Evolutionary conservation across 2,113 vertebrate species (phyloP).

Genomic region (Gopherus evgoodei): DNA sequence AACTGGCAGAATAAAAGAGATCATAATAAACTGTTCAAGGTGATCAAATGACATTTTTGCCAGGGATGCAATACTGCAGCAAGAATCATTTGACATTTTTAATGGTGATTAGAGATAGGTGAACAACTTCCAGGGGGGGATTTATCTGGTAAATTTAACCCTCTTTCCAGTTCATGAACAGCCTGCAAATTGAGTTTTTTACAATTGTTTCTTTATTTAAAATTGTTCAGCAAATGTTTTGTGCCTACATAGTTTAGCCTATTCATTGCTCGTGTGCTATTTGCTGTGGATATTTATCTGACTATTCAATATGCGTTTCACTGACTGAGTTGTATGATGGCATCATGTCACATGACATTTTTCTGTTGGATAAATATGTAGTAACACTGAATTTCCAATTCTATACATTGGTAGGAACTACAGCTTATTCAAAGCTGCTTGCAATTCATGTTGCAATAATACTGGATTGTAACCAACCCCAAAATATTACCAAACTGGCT

Average conservation of each 20-base stretch:
- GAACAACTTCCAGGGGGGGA: neutral
- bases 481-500: conserved; percentile 32
- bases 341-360: neutral
- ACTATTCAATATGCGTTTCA: neutral
- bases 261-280: fast-evolving
- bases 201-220: neutral
- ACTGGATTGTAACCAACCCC: neutral
- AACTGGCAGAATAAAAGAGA: neutral
- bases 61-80: neutral
- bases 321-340: neutral
- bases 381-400: conserved; percentile 18
- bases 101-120: neutral
- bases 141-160: neutral
- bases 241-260: fast-evolving
- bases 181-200: neutral
- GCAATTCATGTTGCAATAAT: conserved; percentile 36
- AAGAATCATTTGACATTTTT: neutral
- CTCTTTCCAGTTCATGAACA: neutral
- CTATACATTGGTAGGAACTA: neutral
- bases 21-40: neutral
- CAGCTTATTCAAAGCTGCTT: conserved; percentile 14
- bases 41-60: neutral
- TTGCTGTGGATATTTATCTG: neutral
- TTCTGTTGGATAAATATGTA: neutral
- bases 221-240: neutral